Percentiles rank a stretch among this genome's conserved stretches.
Evolutionary conservation across 1,140 invertebrate species (phyloP).

Genomic region (Achroia grisella): DNA sequence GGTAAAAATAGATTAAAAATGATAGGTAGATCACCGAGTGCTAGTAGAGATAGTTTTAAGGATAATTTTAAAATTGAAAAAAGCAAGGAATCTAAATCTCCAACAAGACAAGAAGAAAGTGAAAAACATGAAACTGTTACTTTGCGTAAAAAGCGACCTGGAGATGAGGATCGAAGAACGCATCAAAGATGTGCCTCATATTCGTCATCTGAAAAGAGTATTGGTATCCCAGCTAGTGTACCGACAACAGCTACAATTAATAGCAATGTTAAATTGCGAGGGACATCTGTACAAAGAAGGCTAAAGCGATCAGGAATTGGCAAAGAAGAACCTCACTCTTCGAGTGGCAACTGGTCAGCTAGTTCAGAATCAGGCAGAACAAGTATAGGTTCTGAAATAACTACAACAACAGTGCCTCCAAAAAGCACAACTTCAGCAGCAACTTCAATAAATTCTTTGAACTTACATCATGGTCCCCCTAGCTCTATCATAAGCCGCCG

Average conservation of each 20-base stretch:
- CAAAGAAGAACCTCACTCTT: slow-evolving; percentile 88
- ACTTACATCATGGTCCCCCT: slow-evolving; percentile 76
- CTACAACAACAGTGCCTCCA: slow-evolving; percentile 80
- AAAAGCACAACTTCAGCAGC: slow-evolving; percentile 79
- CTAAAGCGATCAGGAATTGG: slow-evolving; percentile 73
- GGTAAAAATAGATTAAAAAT: slow-evolving; percentile 83
- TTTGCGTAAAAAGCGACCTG: slow-evolving; percentile 70
- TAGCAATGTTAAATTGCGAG: slow-evolving; percentile 81
- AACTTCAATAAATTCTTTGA: slow-evolving; percentile 80
- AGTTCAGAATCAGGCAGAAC: slow-evolving; percentile 91
- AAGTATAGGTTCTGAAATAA: slow-evolving; percentile 87
- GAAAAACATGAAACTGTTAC: slow-evolving; percentile 79
- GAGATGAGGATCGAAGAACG: slow-evolving; percentile 71
- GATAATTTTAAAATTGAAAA: slow-evolving; percentile 62
- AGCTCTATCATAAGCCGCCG: slow-evolving; percentile 80
- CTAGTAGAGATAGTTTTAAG: slow-evolving; percentile 65
- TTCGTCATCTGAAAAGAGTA: slow-evolving; percentile 81
- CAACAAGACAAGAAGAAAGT: slow-evolving; percentile 71
- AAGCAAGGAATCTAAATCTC: slow-evolving; percentile 52
- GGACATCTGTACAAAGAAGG: slow-evolving; percentile 79
- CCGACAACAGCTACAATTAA: slow-evolving; percentile 74
- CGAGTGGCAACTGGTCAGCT: slow-evolving; percentile 95
- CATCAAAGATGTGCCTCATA: slow-evolving; percentile 85
- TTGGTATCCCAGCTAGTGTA: slow-evolving; percentile 74
- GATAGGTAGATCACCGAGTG: slow-evolving; percentile 77